Evolutionary conservation across 2,888 invertebrate species (phyloP).

Genomic region (Caenorhabditis plicata): DNA sequence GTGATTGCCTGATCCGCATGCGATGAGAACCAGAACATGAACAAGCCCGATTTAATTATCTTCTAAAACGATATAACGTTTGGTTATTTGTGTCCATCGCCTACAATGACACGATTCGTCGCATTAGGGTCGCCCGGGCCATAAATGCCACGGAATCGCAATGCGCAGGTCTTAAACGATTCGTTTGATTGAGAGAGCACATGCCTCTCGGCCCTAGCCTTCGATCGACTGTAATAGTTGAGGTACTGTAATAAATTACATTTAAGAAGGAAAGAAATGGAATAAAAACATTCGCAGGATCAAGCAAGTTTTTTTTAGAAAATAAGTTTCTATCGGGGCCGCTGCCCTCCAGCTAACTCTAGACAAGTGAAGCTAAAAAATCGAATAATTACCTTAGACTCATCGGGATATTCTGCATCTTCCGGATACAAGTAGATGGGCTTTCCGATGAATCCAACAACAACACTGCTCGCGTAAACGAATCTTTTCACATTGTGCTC

Average conservation of each 20-base stretch:
- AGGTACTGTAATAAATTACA: conserved; percentile 12
- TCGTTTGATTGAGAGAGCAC: conserved; percentile 8
- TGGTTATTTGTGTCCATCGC: background rate
- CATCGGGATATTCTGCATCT: conserved; percentile 2
- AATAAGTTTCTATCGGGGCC: background rate
- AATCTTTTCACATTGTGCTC: conserved; percentile 3
- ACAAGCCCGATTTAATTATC: conserved; percentile 6
- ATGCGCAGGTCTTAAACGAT: conserved; percentile 8
- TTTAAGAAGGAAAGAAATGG: too few species aligned
- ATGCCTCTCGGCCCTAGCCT: conserved; percentile 11
- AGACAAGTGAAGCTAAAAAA: too few species aligned
- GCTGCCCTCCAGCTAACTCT: too few species aligned
- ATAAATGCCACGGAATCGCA: conserved; percentile 21
- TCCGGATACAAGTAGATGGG: conserved; percentile 10
- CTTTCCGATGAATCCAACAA: conserved; percentile 14
- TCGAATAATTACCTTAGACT: conserved; percentile 2
- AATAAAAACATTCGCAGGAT: too few species aligned
- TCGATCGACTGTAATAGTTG: conserved; percentile 14
- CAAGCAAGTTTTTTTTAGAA: too few species aligned
- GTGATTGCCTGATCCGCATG: conserved; percentile 17
- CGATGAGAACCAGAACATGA: conserved; percentile 7
- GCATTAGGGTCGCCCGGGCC: conserved; percentile 27
- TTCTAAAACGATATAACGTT: conserved; percentile 1
- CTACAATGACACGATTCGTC: conserved; percentile 20
- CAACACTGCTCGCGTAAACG: conserved; percentile 11